phyloP scores from a whole-genome alignment of 2,113 vertebrate species.

The Podiceps cristatus region DNA sequence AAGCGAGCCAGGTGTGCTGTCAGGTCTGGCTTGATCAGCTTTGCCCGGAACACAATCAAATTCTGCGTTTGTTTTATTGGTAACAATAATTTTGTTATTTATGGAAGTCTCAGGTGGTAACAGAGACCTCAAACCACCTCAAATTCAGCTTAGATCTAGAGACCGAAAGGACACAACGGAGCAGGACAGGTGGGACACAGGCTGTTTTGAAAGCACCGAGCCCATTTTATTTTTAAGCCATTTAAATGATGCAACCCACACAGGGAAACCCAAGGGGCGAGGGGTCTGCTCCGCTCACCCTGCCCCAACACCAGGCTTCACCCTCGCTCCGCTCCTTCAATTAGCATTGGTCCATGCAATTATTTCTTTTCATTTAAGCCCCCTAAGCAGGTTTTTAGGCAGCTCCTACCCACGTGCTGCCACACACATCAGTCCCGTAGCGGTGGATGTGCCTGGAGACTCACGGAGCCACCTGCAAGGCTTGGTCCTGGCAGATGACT shows the following conservation, averaged over 20 bases:
- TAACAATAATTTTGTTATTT: neutral
- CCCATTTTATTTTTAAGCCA: neutral
- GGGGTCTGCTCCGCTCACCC: neutral
- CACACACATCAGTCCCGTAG: neutral
- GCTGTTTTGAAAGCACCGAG: neutral
- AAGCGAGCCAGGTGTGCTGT: neutral
- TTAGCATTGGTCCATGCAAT: neutral
- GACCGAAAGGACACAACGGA: accelerated
- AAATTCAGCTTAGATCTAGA: neutral
- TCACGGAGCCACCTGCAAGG: neutral
- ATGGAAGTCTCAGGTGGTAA: neutral
- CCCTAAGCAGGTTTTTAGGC: neutral
- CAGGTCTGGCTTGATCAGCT: neutral
- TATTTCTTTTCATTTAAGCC: neutral
- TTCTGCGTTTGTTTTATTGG: neutral
- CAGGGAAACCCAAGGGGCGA: neutral
- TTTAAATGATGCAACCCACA: neutral
- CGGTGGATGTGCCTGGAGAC: neutral
- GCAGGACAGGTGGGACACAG: accelerated
- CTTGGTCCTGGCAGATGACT: neutral
- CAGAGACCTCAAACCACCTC: neutral
- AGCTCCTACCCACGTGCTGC: neutral
- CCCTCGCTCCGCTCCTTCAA: neutral
- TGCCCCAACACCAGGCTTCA: neutral
- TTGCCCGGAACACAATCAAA: neutral